Evolutionary conservation across 2,888 invertebrate genomes (phyloP), one percentile per base, ranked within the genome.

Genomic region (Argyra leucocephala): DNA sequence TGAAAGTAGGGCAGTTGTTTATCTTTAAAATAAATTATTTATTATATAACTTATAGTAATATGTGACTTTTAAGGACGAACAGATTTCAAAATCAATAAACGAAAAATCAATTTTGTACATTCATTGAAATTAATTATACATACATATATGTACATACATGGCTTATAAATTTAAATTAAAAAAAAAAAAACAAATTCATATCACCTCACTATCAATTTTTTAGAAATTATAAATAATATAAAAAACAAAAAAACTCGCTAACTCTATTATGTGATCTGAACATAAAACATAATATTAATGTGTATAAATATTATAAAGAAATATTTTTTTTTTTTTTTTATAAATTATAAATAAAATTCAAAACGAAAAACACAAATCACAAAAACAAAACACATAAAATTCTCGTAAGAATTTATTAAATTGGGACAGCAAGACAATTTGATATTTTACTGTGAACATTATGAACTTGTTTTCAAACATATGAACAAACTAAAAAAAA

Each of bases 261-360:
- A n/a, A 48, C 15, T 48, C 15, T 15, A 48, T 48, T 48, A 48
- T 48, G 18, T 48, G 48, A 18, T 15, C 48, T 48, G 48, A 48
- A 48, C 48, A 48, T 48, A 48, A 48, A 48, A 48, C 48, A 48
- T 48, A 48, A 48, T 18, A 48, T 48, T 48, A 48, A 48, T 48
- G 48, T 48, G 48, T 18, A 48, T 48, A 15, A 37, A 37, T 26
- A 26, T 26, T 26, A 26, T 3, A 37, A 37, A 31, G 10, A 37
- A 37, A 37, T 15, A 37, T 37, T 37, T n/a, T 31, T 31, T n/a
- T n/a, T n/a, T n/a, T n/a, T n/a, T n/a, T n/a, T n/a, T n/a, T n/a
- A n/a, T n/a, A n/a, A n/a, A 31, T 31, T 7, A 31, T 31, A 31
- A 31, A 10, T 7, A 31, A 31, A 7, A 31, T 31, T 31, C 10